Conservation (phyloP, 2,888 invertebrate species). For the Eupithecia vulgata region DNA sequence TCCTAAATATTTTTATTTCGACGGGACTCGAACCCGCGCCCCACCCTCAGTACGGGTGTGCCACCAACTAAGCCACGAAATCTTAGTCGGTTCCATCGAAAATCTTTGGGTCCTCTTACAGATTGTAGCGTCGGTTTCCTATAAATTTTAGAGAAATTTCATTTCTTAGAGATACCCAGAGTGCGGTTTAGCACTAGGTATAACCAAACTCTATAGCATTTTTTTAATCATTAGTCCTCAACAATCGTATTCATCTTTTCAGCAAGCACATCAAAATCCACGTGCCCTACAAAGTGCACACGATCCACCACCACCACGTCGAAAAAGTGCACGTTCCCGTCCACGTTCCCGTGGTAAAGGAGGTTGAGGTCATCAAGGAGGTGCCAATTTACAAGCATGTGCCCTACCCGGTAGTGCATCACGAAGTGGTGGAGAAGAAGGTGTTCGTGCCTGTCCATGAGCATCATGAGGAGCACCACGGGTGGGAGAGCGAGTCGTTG, state of each 20-base stretch:
- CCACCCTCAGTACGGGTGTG: no score
- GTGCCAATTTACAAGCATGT: constrained; percentile 75
- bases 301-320: constrained; percentile 79
- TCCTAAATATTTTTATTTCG: no score
- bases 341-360: constrained; percentile 75
- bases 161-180: no score
- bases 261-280: constrained; percentile 78
- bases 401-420: constrained; percentile 70
- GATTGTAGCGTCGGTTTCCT: no score
- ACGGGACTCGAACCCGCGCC: no score
- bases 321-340: constrained; percentile 73
- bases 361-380: constrained; percentile 71
- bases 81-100: no score
- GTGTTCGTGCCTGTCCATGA: constrained; percentile 69
- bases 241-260: constrained; percentile 28
- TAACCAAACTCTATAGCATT: no score
- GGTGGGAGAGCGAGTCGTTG: constrained; percentile 78
- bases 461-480: constrained; percentile 62
- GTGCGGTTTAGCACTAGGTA: no score
- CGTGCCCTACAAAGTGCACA: constrained; percentile 79
- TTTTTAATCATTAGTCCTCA: no score
- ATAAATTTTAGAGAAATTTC: no score
- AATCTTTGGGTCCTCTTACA: no score
- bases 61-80: no score
- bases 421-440: constrained; percentile 75